Conservation (phyloP, 2,797 vertebrate species). For the Rhynchonycteris naso region DNA sequence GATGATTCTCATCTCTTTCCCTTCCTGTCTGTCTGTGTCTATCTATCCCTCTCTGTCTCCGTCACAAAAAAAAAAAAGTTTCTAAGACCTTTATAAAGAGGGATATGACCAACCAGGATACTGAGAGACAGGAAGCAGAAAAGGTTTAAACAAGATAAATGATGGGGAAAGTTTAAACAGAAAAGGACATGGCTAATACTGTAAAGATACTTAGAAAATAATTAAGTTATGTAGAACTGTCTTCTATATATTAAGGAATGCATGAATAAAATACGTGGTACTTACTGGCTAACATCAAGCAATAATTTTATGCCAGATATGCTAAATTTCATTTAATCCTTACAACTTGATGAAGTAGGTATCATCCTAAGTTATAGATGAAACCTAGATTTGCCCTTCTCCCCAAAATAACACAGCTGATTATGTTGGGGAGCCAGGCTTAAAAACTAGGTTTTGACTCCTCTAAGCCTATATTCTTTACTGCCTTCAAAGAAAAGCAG, state of each 20-base stretch:
- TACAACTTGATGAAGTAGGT: background rate
- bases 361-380: background rate
- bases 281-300: background rate
- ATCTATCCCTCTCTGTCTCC: too few relatives aligned
- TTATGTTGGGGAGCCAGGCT: background rate
- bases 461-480: background rate
- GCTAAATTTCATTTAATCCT: slow-evolving; percentile 6
- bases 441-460: background rate
- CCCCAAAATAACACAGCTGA: background rate
- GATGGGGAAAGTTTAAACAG: background rate
- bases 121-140: background rate
- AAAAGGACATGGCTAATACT: background rate
- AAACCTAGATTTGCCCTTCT: background rate
- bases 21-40: too few relatives aligned
- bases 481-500: background rate
- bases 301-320: background rate
- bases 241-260: background rate
- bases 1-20: too few relatives aligned
- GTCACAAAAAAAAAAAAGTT: background rate
- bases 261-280: background rate
- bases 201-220: slow-evolving; percentile 33
- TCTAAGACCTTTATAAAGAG: background rate
- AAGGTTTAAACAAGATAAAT: slow-evolving; percentile 9
- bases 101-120: background rate
- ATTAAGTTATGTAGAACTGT: background rate